Base-by-base conservation (phyloP, 2,113 vertebrate species). In the Onychorhynchus coronatus region DNA sequence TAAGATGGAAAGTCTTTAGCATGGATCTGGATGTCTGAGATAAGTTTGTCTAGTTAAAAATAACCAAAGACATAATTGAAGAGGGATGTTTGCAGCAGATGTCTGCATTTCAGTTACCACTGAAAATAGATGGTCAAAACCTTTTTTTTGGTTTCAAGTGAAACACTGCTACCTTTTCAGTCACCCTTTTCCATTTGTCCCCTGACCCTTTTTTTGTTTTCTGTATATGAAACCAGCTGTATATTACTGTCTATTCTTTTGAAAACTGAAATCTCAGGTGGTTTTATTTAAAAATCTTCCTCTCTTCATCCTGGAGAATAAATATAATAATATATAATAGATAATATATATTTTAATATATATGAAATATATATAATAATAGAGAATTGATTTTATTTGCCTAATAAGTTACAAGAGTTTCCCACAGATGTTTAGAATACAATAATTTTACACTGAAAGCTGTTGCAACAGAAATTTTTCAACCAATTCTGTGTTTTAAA, bases 11-110 rank as follows among this genome's bases (percentile, higher is more conserved):
- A 80, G 14, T 33, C 42, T 92, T 76, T 77, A 81, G 5, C 12
- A 22, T 80, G 41, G 46, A 62, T 93, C 46, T 74, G 42, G 88
- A 91, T 55, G 72, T 62, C 81, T 96, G 89, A 93, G 71, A 62
- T 78, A 94, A 75, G 81, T 85, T 85, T 93, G 23, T 72, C 74
- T 91, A 72, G 87, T 89, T 93, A 95, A 96, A 96, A 97, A 95
- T 91, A 95, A 82, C 81, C 35, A 70, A 93, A 76, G 80, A 59
- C 25, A 4, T 96, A 92, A 95, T 89, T 75, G 61, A 95, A 96
- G 61, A 83, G 47, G 80, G 59, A 95, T 89, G 91, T 71, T 92
- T 84, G 76, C 47, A 81, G 35, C 93, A 96, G 79, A 91, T 92
- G 75, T 80, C 82, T 88, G 68, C 39, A 55, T 89, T 88, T 92